Evolutionary conservation across 2,113 vertebrate species (phyloP).

Genomic region (Peromyscus californicus): DNA sequence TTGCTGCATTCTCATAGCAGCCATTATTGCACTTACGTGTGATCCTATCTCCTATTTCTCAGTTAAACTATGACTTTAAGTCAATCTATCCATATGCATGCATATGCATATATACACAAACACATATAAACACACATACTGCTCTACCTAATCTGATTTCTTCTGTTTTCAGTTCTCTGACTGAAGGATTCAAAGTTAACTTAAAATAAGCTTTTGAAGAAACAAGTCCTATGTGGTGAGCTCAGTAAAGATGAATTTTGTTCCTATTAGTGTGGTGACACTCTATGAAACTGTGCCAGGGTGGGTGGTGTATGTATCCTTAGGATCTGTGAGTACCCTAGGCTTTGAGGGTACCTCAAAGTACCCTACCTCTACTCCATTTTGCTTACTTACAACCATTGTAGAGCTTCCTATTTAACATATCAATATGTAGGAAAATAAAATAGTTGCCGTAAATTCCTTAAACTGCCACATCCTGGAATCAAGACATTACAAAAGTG

Average conservation of each 20-base stretch:
- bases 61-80: neutral
- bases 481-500: neutral
- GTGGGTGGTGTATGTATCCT: neutral
- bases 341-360: neutral
- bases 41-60: neutral
- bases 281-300: neutral
- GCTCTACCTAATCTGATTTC: neutral
- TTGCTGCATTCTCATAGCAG: neutral
- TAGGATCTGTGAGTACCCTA: accelerated
- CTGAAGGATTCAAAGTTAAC: neutral
- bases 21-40: neutral
- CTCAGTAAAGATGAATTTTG: neutral
- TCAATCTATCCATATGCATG: neutral
- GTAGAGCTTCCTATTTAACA: neutral
- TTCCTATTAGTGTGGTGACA: neutral
- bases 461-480: neutral
- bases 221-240: neutral
- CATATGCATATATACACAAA: neutral
- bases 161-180: neutral
- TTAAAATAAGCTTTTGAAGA: neutral
- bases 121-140: no score
- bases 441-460: neutral
- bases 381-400: neutral
- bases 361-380: neutral
- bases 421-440: neutral